A percentile compares a stretch with the other conserved stretches of the same genome.
phyloP scores from a whole-genome alignment of 1,140 invertebrate genomes.

The Latrodectus geometricus region DNA sequence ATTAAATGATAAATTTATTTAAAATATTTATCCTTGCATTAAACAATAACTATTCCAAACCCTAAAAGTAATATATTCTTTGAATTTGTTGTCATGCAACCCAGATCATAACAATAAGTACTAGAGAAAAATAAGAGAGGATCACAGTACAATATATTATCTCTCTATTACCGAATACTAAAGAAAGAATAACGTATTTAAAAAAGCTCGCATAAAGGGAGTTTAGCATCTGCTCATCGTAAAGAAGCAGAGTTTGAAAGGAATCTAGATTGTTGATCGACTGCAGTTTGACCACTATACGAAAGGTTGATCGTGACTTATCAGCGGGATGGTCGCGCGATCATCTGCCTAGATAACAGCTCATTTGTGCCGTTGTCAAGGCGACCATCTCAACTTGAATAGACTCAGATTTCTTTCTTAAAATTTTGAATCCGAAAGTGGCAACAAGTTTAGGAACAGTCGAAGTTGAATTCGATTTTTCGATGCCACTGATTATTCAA shows the following conservation, averaged over 20 bases:
- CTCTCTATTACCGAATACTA: too few relatives aligned
- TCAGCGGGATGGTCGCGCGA: constrained; percentile 40
- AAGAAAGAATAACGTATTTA: too few relatives aligned
- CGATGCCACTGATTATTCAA: constrained; percentile 52
- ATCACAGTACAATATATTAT: too few relatives aligned
- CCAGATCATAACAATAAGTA: too few relatives aligned
- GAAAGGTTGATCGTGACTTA: constrained; percentile 58
- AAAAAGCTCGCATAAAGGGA: too few relatives aligned
- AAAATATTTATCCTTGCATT: too few relatives aligned
- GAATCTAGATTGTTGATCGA: constrained; percentile 32
- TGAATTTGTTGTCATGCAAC: too few relatives aligned
- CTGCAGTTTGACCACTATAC: constrained; percentile 40
- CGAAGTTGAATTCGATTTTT: constrained; percentile 33
- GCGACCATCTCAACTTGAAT: constrained; percentile 43
- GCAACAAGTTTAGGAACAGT: constrained; percentile 46
- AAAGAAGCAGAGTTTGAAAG: not conserved
- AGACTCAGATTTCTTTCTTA: constrained; percentile 1
- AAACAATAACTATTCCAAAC: too few relatives aligned
- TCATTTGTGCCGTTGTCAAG: constrained; percentile 59
- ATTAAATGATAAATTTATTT: too few relatives aligned
- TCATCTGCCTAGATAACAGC: constrained; percentile 53
- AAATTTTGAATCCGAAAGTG: constrained; percentile 52
- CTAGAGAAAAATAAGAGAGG: too few relatives aligned
- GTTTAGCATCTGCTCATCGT: too few relatives aligned
- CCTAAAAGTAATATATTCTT: too few relatives aligned